These are phyloP conservation scores for Enhydra lutris DNA, from an alignment of 2,113 vertebrate species.

Conservation along the genomic window DNA sequence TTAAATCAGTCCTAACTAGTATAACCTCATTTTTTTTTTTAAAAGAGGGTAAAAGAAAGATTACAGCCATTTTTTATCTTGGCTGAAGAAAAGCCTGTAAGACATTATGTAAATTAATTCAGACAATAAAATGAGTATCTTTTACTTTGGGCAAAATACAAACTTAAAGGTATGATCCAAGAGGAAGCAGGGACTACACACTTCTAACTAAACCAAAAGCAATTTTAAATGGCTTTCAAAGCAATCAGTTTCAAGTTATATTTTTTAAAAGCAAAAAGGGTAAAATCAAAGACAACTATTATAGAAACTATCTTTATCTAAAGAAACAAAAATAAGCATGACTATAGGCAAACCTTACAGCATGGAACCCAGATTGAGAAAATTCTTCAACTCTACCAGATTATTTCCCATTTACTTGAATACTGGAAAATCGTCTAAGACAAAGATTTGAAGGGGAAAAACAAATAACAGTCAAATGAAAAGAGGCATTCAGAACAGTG, in stretches of 20 bases:
- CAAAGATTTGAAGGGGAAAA: background rate
- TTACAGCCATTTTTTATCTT: background rate
- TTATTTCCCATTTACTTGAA: background rate
- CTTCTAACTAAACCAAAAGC: background rate
- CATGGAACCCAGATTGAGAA: background rate
- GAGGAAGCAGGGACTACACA: background rate
- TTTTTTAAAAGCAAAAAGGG: background rate
- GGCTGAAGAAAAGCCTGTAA: background rate
- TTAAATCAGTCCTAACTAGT: background rate
- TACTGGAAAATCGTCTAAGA: background rate
- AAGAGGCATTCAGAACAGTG: background rate
- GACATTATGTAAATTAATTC: background rate
- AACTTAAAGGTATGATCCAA: background rate
- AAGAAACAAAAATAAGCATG: background rate
- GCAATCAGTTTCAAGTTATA: background rate
- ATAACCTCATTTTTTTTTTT: background rate
- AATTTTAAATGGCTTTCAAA: background rate
- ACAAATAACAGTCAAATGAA: background rate
- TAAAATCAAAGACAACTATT: background rate
- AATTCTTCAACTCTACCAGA: background rate
- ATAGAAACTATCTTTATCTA: background rate
- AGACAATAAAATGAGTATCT: background rate
- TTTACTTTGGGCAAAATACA: background rate
- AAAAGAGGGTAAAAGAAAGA: background rate
- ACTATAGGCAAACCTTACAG: background rate